Percentiles rank a stretch among this genome's conserved stretches.
Conservation (phyloP, 2,113 vertebrate species). For the Machaerirhynchus nigripectus region DNA sequence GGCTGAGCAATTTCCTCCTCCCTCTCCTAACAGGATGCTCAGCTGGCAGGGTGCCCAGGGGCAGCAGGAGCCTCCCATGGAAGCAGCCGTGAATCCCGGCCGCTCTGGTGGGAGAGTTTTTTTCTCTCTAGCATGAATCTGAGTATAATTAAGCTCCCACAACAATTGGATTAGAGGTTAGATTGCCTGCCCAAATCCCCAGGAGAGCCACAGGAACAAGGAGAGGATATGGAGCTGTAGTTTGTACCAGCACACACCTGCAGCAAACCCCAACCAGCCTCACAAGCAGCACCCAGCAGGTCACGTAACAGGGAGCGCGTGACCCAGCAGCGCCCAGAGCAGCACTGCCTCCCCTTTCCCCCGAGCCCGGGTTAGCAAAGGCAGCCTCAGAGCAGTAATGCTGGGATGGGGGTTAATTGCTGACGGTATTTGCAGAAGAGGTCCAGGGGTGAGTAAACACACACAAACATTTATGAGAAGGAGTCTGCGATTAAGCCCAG, state of each 20-base stretch:
- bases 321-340: accelerated
- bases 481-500: neutral
- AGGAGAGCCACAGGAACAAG: neutral
- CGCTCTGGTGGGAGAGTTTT: neutral
- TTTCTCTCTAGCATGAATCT: neutral
- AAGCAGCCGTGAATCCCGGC: neutral
- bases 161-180: neutral
- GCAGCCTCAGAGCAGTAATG: neutral
- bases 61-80: neutral
- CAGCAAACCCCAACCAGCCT: neutral
- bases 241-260: neutral
- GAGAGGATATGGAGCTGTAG: neutral
- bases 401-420: neutral
- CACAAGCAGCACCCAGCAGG: neutral
- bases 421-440: neutral
- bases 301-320: accelerated
- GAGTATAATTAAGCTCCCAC: neutral
- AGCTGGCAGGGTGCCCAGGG: neutral
- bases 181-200: neutral
- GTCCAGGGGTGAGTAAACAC: neutral
- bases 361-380: neutral
- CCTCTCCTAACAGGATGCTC: neutral
- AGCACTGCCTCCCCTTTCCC: neutral
- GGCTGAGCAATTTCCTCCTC: neutral
- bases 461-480: neutral